These are phyloP conservation scores for Siphlonurus alternatus DNA, from an alignment of 2,888 invertebrate species.

Conservation along the genomic window DNA sequence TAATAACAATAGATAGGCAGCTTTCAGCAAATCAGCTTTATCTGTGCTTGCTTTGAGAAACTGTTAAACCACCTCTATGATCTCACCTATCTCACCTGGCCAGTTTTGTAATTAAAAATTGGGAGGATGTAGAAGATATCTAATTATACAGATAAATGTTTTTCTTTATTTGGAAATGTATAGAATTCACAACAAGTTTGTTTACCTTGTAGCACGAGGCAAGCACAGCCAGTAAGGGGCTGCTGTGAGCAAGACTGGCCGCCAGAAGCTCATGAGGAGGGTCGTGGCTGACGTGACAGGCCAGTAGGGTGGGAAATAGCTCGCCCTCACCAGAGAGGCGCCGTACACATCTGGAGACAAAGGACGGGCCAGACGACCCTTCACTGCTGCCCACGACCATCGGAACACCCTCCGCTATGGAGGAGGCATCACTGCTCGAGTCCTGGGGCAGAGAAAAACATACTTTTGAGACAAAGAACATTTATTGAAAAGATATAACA, in stretches of 20 bases:
- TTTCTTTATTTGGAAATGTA: too few species aligned
- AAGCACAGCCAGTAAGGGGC: slow-evolving; percentile 44
- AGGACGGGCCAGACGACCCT: background rate
- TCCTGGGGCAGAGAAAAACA: background rate
- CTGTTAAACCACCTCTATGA: background rate
- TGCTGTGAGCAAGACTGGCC: slow-evolving; percentile 36
- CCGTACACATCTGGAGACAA: background rate
- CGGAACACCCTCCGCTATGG: background rate
- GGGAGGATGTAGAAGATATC: too few species aligned
- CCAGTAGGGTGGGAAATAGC: slow-evolving; percentile 10
- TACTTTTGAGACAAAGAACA: too few species aligned
- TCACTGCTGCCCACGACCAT: background rate
- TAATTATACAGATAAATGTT: too few species aligned
- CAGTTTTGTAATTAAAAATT: too few species aligned
- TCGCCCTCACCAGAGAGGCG: background rate
- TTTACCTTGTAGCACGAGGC: slow-evolving; percentile 51
- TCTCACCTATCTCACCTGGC: too few species aligned
- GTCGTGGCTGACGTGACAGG: slow-evolving; percentile 35
- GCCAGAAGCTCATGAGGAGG: slow-evolving; percentile 45
- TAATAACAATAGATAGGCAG: too few species aligned
- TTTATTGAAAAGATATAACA: background rate
- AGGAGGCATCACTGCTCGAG: background rate
- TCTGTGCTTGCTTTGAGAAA: too few species aligned
- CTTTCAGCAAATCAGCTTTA: slow-evolving; percentile 2
- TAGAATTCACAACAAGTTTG: too few species aligned